A percentile compares a stretch with the other conserved stretches of the same genome.
Conservation (phyloP, 2,797 vertebrate species). For the Lindbergichthys nudifrons region DNA sequence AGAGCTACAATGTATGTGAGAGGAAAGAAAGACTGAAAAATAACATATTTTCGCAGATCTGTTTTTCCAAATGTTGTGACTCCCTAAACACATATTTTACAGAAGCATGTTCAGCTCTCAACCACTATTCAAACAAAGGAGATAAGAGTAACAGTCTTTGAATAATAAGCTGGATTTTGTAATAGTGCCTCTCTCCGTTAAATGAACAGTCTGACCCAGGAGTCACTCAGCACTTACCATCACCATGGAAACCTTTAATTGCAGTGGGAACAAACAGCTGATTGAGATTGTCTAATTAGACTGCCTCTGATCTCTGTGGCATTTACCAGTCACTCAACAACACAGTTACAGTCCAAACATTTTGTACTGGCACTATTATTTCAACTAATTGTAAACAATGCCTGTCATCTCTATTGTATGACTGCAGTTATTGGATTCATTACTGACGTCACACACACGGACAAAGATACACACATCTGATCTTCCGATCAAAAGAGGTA, state of each 20-base stretch:
- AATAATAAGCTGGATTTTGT: not conserved
- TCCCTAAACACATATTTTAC: no score
- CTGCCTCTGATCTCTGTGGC: not conserved
- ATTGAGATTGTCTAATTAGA: conserved; percentile 9
- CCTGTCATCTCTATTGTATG: not conserved
- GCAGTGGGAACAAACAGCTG: conserved; percentile 5
- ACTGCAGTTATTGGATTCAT: not conserved
- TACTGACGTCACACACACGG: not conserved
- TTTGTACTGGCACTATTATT: not conserved
- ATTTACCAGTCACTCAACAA: not conserved
- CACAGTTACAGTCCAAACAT: not conserved
- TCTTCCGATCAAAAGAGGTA: no score
- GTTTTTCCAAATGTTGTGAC: no score
- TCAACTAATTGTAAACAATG: no score
- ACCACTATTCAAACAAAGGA: no score
- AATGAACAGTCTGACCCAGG: conserved; percentile 4
- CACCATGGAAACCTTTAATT: conserved; percentile 10
- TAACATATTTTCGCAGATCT: no score
- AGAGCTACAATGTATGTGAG: no score
- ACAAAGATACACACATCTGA: not conserved
- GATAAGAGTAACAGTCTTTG: not conserved
- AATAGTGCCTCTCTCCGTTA: not conserved
- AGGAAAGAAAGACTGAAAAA: no score
- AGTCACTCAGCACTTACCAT: conserved; percentile 2
- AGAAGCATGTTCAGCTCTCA: no score